These are phyloP conservation scores for Nerophis ophidion DNA, from an alignment of 2,113 vertebrate species.

Conservation along the genomic window DNA sequence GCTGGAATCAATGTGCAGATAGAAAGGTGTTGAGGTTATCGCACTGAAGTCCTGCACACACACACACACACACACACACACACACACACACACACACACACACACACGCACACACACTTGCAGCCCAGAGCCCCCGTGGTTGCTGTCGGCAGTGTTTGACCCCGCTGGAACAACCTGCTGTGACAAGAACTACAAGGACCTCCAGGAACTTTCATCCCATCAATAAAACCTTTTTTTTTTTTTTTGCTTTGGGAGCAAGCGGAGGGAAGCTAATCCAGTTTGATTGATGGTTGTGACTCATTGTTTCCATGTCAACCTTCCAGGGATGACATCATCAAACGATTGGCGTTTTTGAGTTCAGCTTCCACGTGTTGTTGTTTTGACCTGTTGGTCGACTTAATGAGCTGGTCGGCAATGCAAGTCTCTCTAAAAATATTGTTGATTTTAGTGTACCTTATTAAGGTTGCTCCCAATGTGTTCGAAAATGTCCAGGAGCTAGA, in stretches of 20 bases:
- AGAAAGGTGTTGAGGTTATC: slow-evolving; percentile 45
- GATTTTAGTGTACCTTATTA: no score
- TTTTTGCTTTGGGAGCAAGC: background rate
- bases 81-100: slow-evolving; percentile 12
- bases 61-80: slow-evolving; percentile 10
- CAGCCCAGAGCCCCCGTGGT: slow-evolving; percentile 6
- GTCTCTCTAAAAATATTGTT: no score
- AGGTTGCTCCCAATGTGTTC: no score
- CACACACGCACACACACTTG: no score
- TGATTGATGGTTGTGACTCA: no score
- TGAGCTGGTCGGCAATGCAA: background rate
- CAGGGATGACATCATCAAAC: background rate
- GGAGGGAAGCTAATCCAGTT: background rate
- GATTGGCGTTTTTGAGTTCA: background rate
- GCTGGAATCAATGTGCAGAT: slow-evolving; percentile 42
- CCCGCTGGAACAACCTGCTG: slow-evolving; percentile 22
- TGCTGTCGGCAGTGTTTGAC: slow-evolving; percentile 23
- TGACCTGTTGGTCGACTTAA: no score
- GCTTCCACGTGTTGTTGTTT: background rate
- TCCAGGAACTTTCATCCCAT: background rate
- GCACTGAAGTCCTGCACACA: slow-evolving; percentile 29
- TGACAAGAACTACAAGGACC: slow-evolving; percentile 26
- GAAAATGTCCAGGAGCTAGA: no score
- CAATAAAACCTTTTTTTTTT: background rate
- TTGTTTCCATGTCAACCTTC: background rate